phyloP scores from a whole-genome alignment of 35 echinoderm and acorn worm species.

The Acanthaster planci region DNA sequence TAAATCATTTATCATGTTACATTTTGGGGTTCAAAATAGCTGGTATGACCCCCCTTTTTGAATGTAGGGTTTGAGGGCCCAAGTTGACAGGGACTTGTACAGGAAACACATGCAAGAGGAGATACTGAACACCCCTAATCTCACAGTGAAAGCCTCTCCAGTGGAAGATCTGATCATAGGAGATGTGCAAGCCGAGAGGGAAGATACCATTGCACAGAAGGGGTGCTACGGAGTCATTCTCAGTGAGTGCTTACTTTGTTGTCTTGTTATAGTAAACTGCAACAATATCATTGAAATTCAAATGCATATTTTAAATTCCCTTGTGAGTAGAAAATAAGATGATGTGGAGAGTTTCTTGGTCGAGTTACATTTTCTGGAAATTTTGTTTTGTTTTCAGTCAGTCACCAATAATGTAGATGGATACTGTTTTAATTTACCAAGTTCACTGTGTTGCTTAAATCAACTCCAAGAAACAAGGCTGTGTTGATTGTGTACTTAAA shows the following conservation, averaged over 20 bases:
- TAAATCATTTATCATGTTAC: background rate
- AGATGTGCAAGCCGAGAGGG: constrained; percentile 27
- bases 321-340: too few relatives aligned
- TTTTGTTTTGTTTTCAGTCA: too few relatives aligned
- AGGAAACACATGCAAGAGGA: constrained; percentile 92
- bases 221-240: constrained; percentile 74
- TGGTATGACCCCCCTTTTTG: background rate
- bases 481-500: too few relatives aligned
- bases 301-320: too few relatives aligned
- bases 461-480: too few relatives aligned
- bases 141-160: constrained; percentile 78
- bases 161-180: constrained; percentile 87
- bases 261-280: too few relatives aligned
- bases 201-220: constrained; percentile 14
- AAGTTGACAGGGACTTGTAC: constrained; percentile 93
- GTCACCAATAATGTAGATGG: too few relatives aligned
- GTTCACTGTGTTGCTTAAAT: too few relatives aligned
- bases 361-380: too few relatives aligned
- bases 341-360: too few relatives aligned
- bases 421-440: too few relatives aligned
- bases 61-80: constrained; percentile 78
- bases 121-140: constrained; percentile 78
- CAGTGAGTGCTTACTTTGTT: constrained; percentile 42
- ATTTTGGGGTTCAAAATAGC: background rate
- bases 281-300: too few relatives aligned